A percentile compares a stretch with the other conserved stretches of the same genome.
phyloP scores from a whole-genome alignment of 2,113 vertebrate genomes.

The Oryzias melastigma region DNA sequence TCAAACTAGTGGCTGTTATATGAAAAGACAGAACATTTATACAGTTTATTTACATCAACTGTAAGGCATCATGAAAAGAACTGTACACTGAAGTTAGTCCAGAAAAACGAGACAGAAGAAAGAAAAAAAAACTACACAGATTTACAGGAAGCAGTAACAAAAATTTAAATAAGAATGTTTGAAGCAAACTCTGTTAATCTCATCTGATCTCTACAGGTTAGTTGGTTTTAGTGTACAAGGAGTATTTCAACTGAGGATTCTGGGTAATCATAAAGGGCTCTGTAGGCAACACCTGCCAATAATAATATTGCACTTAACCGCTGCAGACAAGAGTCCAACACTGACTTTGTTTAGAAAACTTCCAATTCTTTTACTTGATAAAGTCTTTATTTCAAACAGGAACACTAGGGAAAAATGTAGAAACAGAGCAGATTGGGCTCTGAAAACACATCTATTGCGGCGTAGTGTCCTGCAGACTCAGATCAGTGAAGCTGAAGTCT shows the following conservation, averaged over 20 bases:
- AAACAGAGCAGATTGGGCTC: too few relatives aligned
- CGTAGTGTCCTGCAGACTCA: too few relatives aligned
- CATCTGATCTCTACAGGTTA: not conserved
- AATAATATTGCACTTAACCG: not conserved
- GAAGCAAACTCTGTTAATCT: not conserved
- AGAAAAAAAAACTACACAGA: conserved; percentile 17
- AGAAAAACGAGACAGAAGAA: not conserved
- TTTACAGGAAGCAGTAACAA: conserved; percentile 31
- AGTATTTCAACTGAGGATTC: not conserved
- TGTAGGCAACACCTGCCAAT: not conserved
- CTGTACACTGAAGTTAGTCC: conserved; percentile 41
- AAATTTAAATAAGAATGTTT: conserved; percentile 1
- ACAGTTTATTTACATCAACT: conserved; percentile 68
- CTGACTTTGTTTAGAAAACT: too few relatives aligned
- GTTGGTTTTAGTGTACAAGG: not conserved
- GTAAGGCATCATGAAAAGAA: conserved; percentile 56
- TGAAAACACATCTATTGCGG: too few relatives aligned
- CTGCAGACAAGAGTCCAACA: too few relatives aligned
- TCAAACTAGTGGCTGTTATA: conserved; percentile 61
- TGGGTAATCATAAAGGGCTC: not conserved
- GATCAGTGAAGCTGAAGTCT: too few relatives aligned
- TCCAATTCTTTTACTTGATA: too few relatives aligned
- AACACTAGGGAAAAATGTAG: too few relatives aligned
- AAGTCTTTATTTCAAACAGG: too few relatives aligned
- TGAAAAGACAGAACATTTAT: conserved; percentile 58